phyloP scores from a whole-genome alignment of 2,113 vertebrate species.

The Turdus rufiventris region DNA sequence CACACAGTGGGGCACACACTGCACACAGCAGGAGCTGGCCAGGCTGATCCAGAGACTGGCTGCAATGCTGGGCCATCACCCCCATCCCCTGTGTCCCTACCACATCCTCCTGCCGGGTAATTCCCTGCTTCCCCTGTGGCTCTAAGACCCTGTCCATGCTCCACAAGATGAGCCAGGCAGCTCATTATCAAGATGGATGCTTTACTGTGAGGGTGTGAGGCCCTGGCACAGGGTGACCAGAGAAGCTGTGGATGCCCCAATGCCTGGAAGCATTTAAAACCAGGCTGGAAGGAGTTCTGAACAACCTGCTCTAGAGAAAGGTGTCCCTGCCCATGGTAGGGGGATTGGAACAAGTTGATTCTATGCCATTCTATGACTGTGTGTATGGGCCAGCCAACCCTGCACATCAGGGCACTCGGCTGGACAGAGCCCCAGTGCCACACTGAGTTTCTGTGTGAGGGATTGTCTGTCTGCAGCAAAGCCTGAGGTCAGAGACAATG shows the following conservation, averaged over 20 bases:
- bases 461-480: background rate
- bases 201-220: background rate
- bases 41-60: background rate
- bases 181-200: background rate
- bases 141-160: background rate
- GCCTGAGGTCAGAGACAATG: background rate
- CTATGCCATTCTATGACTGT: background rate
- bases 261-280: background rate
- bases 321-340: background rate
- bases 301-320: background rate
- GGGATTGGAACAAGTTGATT: background rate
- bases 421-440: fast-evolving
- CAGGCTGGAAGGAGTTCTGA: background rate
- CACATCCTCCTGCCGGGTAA: background rate
- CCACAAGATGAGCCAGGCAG: background rate
- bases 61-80: background rate
- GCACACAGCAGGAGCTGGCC: background rate
- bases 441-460: background rate
- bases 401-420: background rate
- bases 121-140: fast-evolving
- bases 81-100: background rate
- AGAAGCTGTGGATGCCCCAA: background rate
- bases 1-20: background rate
- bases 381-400: background rate
- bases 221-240: background rate